Conservation (phyloP, 2,888 invertebrate species). For the Cotesia congregata region DNA sequence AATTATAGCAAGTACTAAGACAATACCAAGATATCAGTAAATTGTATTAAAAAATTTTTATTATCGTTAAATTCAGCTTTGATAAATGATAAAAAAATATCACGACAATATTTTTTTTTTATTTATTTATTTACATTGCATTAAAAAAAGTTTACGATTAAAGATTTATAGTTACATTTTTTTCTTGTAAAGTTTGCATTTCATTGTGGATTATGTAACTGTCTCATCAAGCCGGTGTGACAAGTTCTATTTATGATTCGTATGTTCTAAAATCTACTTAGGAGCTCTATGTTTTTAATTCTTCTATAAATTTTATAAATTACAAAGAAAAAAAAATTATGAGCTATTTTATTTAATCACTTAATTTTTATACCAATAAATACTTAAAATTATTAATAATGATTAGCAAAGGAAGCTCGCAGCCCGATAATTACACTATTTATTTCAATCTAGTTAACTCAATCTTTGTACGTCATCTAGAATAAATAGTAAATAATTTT, state of each 20-base stretch:
- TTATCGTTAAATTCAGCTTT: background rate
- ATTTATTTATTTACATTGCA: background rate
- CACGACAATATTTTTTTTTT: background rate
- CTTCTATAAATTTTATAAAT: background rate
- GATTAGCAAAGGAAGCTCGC: background rate
- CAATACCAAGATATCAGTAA: background rate
- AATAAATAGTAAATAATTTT: background rate
- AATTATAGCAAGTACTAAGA: background rate
- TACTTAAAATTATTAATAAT: background rate
- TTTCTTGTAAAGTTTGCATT: constrained; percentile 29
- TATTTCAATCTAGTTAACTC: background rate
- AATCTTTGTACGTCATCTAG: background rate
- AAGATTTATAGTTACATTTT: background rate
- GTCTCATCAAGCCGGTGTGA: constrained; percentile 50
- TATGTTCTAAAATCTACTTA: constrained; percentile 42
- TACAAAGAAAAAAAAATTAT: background rate
- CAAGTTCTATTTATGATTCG: constrained; percentile 63
- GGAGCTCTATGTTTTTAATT: constrained; percentile 25
- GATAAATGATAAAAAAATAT: background rate
- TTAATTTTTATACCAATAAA: background rate
- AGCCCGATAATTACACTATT: background rate
- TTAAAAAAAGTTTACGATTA: background rate
- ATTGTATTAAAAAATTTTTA: background rate
- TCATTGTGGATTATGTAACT: constrained; percentile 59
- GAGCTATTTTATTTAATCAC: background rate